Percentiles rank a stretch among this genome's conserved stretches.
phyloP scores from a whole-genome alignment of 2,797 vertebrate species.

The Falco rusticolus region DNA sequence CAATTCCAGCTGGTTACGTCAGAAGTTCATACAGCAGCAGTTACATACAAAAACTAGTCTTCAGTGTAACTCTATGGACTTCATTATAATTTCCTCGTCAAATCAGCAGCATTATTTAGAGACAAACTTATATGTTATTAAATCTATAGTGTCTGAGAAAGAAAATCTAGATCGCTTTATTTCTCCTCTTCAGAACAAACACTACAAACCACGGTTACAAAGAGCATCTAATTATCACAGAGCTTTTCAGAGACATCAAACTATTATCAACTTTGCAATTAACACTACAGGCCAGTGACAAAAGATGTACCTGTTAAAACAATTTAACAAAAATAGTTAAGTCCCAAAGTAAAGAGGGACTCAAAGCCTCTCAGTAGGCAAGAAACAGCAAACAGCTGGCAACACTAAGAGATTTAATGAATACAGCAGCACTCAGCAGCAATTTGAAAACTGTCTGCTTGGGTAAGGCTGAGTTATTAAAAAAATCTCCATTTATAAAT shows the following conservation, averaged over 20 bases:
- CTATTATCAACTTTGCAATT: background rate
- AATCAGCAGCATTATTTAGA: conserved; percentile 13
- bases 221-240: background rate
- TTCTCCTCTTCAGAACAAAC: conserved; percentile 18
- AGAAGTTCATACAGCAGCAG: conserved; percentile 4
- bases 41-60: conserved; percentile 11
- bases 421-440: background rate
- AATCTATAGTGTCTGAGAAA: background rate
- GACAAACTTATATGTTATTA: background rate
- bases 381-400: conserved; percentile 1
- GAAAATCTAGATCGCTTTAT: background rate
- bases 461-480: conserved; percentile 12
- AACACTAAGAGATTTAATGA: background rate
- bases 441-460: conserved; percentile 33
- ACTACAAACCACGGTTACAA: background rate
- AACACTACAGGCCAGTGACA: background rate
- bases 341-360: background rate
- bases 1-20: conserved; percentile 17
- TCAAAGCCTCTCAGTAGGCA: background rate
- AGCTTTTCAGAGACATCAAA: background rate
- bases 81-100: conserved; percentile 24
- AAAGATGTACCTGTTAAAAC: background rate
- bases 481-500: conserved; percentile 28
- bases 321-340: background rate
- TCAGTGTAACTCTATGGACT: background rate